These are phyloP conservation scores for Chondrosia reniformis DNA, from an alignment of 37 sponge, comb jelly and placozoan genomes.

Conservation along the genomic window DNA sequence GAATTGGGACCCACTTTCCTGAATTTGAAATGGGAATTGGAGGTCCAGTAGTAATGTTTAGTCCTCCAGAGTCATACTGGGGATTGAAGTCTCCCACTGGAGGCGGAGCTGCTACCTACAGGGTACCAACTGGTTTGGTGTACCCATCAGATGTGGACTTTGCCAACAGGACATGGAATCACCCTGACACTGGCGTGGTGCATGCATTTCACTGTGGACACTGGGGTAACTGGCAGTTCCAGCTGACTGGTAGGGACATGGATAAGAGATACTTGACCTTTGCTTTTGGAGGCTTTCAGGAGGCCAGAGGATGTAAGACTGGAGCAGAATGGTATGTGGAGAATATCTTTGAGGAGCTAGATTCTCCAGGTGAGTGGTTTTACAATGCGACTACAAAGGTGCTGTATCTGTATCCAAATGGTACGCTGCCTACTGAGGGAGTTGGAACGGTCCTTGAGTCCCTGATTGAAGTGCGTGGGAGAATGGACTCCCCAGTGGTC, in stretches of 20 bases:
- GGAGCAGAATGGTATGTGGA: slow-evolving; percentile 57
- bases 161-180: slow-evolving; percentile 30
- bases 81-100: slow-evolving; percentile 25
- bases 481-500: slow-evolving; percentile 11
- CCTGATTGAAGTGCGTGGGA: slow-evolving; percentile 12
- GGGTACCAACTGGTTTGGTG: slow-evolving; percentile 26
- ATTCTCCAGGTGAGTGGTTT: slow-evolving; percentile 61
- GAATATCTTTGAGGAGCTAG: slow-evolving; percentile 56
- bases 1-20: slow-evolving; percentile 37
- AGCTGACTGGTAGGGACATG: slow-evolving; percentile 18
- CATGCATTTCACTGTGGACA: slow-evolving; percentile 37
- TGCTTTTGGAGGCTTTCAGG: slow-evolving; percentile 46
- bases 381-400: slow-evolving; percentile 7
- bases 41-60: slow-evolving; percentile 36
- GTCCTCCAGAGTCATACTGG: slow-evolving; percentile 66
- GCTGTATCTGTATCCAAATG: slow-evolving; percentile 47
- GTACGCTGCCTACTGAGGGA: slow-evolving; percentile 27
- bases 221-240: slow-evolving; percentile 56
- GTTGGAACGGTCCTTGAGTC: slow-evolving; percentile 25
- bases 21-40: slow-evolving; percentile 51
- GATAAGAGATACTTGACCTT: slow-evolving; percentile 18
- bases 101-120: slow-evolving; percentile 37
- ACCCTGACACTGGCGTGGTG: slow-evolving; percentile 40
- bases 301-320: slow-evolving; percentile 34
- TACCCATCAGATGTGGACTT: slow-evolving; percentile 22